Evolutionary conservation across 2,797 vertebrate genomes (phyloP), one percentile per base, ranked within the genome.

Genomic region (Sebastes miniatus): DNA sequence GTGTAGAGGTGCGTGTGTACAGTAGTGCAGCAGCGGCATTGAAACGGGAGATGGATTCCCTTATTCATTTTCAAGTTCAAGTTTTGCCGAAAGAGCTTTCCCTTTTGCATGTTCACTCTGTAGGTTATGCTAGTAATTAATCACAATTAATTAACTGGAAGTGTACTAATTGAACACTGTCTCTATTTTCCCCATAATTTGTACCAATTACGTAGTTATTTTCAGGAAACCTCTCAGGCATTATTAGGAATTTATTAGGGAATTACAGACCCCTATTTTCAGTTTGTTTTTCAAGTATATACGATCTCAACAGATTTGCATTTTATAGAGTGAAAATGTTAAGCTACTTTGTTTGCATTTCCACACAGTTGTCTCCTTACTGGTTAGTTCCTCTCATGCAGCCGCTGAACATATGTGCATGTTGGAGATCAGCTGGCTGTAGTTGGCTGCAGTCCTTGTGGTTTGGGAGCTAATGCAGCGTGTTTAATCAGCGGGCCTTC

Each of bases 381-480:
- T 69, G 14, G 20, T 54, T 59, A 16, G 52, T 72, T 68, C 11
- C 52, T 39, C 9, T 67, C 13, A n/a, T 22, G 16, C 22, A 50
- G 32, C 32, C 47, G 47, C 12, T 29, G 13, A 72, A 32, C 31
- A 6, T 57, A 52, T 54, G 70, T 58, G 68, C 32, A 12, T 25
- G 27, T 27, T 57, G 56, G 69, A 32, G 77, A 83, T 77, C 73
- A 79, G 68, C 36, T 73, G 63, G 54, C 18, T 52, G 43, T 16
- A 62, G 59, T 56, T 79, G 73, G 43, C 56, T 58, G 57, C 8
- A 13, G 27, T 34, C 7, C 56, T 52, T 29, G 71, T 67, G 68
- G 66, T 77, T 64, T 59, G 13, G 11, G 29, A 69, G 73, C 59
- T 56, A 14, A 56, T 69, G 58, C 66, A 52, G 14, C 43, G 18